Evolutionary conservation across 2,888 invertebrate species (phyloP).

Genomic region (Nineta flava): DNA sequence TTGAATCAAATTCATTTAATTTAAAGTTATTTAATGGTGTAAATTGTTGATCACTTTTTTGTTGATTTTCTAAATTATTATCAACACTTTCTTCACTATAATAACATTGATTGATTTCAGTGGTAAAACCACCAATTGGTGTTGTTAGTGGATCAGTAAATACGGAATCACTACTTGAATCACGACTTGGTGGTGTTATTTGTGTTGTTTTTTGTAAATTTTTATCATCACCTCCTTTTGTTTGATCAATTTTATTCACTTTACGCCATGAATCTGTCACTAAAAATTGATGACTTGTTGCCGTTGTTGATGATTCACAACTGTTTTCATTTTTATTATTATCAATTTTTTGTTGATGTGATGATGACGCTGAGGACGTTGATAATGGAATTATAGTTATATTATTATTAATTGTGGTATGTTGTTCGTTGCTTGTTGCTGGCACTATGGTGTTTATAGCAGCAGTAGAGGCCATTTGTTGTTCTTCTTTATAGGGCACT

Average conservation of each 20-base stretch:
- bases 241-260: conserved; percentile 14
- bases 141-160: conserved; percentile 54
- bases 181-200: conserved; percentile 32
- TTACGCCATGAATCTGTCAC: conserved; percentile 22
- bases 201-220: conserved; percentile 11
- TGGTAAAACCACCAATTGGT: conserved; percentile 34
- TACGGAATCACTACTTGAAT: conserved; percentile 53
- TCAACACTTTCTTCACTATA: conserved; percentile 40
- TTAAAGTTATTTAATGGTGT: conserved; percentile 26
- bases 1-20: conserved; percentile 19
- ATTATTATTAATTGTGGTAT: conserved; percentile 10
- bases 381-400: conserved; percentile 1
- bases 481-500: neutral
- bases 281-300: conserved; percentile 11
- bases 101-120: conserved; percentile 42
- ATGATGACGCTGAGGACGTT: conserved; percentile 11
- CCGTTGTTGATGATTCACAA: conserved; percentile 3
- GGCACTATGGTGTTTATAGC: conserved; percentile 1
- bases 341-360: conserved; percentile 9
- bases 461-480: neutral
- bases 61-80: conserved; percentile 17
- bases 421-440: conserved; percentile 12
- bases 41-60: conserved; percentile 14
- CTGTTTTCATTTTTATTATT: conserved; percentile 7
- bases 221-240: conserved; percentile 5